phyloP scores from a whole-genome alignment of 2,888 invertebrate genomes.

The Drosophila affinis region DNA sequence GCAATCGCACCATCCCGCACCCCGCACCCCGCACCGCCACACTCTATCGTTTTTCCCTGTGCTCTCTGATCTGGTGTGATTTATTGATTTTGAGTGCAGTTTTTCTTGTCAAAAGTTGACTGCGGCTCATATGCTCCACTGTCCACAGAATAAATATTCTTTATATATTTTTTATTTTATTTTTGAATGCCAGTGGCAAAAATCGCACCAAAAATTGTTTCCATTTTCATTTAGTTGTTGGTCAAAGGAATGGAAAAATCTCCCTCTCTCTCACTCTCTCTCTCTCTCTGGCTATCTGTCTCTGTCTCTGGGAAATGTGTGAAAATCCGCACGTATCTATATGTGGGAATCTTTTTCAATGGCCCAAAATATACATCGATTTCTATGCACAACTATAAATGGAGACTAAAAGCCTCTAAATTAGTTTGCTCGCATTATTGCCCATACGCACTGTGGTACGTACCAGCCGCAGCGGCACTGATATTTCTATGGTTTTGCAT shows the following conservation, averaged over 20 bases:
- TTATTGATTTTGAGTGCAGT: constrained; percentile 73
- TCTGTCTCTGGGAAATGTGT: constrained; percentile 33
- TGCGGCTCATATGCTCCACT: constrained; percentile 34
- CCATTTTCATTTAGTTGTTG: constrained; percentile 39
- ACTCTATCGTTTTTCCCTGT: background rate
- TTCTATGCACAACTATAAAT: constrained; percentile 17
- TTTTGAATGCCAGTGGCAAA: constrained; percentile 35
- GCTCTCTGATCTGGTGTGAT: constrained; percentile 50
- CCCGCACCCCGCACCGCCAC: constrained; percentile 5
- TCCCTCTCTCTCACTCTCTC: background rate
- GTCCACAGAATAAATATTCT: constrained; percentile 29
- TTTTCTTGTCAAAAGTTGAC: constrained; percentile 66
- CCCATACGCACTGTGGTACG: constrained; percentile 40
- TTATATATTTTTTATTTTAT: constrained; percentile 26
- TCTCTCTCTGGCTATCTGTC: background rate
- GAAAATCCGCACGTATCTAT: constrained; percentile 20
- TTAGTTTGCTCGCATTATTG: constrained; percentile 42
- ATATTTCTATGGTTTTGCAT: constrained; percentile 46
- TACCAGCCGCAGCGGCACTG: background rate
- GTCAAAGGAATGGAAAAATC: constrained; percentile 24
- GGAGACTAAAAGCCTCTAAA: constrained; percentile 47
- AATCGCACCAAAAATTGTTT: constrained; percentile 48
- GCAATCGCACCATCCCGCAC: constrained; percentile 21
- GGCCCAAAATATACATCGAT: background rate
- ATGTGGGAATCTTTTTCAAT: constrained; percentile 25